These are phyloP conservation scores for Drosophila nr. medialis DNA, from an alignment of 2,888 invertebrate species.

Conservation along the genomic window DNA sequence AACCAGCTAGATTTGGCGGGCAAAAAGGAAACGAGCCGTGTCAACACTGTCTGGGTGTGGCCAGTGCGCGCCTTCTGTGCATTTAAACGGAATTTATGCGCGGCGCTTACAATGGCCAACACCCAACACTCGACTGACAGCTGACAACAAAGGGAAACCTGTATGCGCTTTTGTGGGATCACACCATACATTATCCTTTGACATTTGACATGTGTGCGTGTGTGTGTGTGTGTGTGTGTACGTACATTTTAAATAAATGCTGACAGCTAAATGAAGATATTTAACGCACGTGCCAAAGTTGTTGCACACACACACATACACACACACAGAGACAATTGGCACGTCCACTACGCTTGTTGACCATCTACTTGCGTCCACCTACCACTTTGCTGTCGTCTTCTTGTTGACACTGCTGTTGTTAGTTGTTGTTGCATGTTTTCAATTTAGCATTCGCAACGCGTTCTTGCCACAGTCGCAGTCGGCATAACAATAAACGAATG, in stretches of 20 bases:
- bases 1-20: background rate
- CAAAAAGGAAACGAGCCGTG: background rate
- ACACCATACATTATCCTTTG: slow-evolving; percentile 24
- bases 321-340: slow-evolving; percentile 45
- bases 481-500: slow-evolving; percentile 19
- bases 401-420: slow-evolving; percentile 47
- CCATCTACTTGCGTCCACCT: background rate
- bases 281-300: slow-evolving; percentile 68
- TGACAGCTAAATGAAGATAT: slow-evolving; percentile 78
- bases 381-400: slow-evolving; percentile 3
- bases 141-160: slow-evolving; percentile 28
- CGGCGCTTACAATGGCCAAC: slow-evolving; percentile 27
- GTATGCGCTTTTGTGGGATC: slow-evolving; percentile 23
- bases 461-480: slow-evolving; percentile 34
- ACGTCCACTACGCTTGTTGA: slow-evolving; percentile 12
- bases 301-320: background rate
- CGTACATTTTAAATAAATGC: slow-evolving; percentile 70
- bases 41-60: slow-evolving; percentile 39
- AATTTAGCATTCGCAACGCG: slow-evolving; percentile 64
- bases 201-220: slow-evolving; percentile 8
- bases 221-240: slow-evolving; percentile 3
- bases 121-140: background rate
- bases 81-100: slow-evolving; percentile 64
- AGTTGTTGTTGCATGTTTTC: slow-evolving; percentile 27
- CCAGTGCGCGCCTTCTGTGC: slow-evolving; percentile 48